Evolutionary conservation across 2,888 invertebrate genomes (phyloP).

Genomic region (Meloe dianella): DNA sequence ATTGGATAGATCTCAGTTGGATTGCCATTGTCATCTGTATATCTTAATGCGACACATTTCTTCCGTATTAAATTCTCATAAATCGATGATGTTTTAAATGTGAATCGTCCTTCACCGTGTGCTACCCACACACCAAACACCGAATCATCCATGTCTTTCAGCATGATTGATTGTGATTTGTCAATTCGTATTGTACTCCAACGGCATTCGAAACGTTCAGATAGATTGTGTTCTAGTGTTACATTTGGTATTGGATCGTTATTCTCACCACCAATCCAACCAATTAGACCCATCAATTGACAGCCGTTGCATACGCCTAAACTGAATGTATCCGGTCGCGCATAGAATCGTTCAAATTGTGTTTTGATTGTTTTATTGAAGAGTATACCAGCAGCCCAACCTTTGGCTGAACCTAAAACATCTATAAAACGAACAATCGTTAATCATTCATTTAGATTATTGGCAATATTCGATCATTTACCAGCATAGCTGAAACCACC

Average conservation of each 20-base stretch:
- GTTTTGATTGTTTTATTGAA: constrained; percentile 77
- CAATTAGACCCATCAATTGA: constrained; percentile 91
- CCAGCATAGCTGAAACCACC: constrained; percentile 99
- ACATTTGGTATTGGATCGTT: constrained; percentile 63
- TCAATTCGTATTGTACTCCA: constrained; percentile 65
- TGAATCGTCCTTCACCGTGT: constrained; percentile 91
- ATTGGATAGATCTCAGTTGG: constrained; percentile 86
- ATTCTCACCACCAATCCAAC: constrained; percentile 77
- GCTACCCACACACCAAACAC: constrained; percentile 94
- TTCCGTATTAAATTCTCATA: constrained; percentile 62
- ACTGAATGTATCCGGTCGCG: constrained; percentile 85
- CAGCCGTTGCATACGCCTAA: constrained; percentile 99
- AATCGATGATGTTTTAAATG: constrained; percentile 63
- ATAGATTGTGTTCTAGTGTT: constrained; percentile 82
- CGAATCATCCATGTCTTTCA: constrained; percentile 86
- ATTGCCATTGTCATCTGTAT: constrained; percentile 78
- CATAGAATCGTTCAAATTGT: constrained; percentile 78
- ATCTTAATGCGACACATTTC: constrained; percentile 78
- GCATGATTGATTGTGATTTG: constrained; percentile 80
- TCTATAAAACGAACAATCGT: constrained; percentile 62
- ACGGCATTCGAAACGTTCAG: constrained; percentile 85
- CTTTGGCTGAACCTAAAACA: constrained; percentile 96
- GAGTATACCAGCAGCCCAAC: constrained; percentile 93
- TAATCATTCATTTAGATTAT: background rate
- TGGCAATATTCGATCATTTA: constrained; percentile 48